Evolutionary conservation across 2,797 vertebrate species (phyloP).

Genomic region (Liparis tanakae): DNA sequence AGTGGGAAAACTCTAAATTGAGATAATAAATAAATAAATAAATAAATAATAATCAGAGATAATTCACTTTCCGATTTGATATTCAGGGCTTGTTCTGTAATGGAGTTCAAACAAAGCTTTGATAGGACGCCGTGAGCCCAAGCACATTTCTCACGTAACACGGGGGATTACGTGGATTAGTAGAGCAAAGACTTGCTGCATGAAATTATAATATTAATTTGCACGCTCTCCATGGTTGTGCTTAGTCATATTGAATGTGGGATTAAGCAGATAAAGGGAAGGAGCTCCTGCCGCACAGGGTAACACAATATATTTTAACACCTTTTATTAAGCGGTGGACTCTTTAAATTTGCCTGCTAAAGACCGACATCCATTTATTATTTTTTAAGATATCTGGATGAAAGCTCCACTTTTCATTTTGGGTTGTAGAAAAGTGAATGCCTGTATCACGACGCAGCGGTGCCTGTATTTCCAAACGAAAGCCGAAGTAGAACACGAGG

Average conservation of each 20-base stretch:
- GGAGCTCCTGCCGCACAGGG: neutral
- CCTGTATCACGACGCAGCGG: neutral
- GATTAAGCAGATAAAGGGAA: conserved; percentile 27
- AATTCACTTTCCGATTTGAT: conserved; percentile 14
- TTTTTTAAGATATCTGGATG: conserved; percentile 13
- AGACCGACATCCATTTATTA: neutral
- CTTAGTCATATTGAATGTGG: conserved; percentile 27
- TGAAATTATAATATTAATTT: conserved; percentile 44
- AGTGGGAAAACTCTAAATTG: neutral
- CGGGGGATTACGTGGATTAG: conserved; percentile 45
- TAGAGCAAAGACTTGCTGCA: conserved; percentile 7
- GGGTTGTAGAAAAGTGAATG: neutral
- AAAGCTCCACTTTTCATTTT: neutral
- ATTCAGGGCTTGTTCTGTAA: conserved; percentile 17
- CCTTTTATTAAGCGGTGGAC: conserved; percentile 2
- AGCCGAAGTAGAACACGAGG: neutral
- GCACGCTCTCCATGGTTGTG: conserved; percentile 27
- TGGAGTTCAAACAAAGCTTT: conserved; percentile 43
- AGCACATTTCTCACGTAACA: conserved; percentile 6
- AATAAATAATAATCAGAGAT: neutral
- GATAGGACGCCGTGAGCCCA: neutral
- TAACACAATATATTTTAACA: conserved; percentile 15
- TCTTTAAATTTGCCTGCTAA: neutral
- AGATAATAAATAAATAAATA: conserved; percentile 15
- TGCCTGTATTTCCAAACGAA: neutral